phyloP scores from a whole-genome alignment of 2,797 vertebrate genomes.

The Sylvia borin region DNA sequence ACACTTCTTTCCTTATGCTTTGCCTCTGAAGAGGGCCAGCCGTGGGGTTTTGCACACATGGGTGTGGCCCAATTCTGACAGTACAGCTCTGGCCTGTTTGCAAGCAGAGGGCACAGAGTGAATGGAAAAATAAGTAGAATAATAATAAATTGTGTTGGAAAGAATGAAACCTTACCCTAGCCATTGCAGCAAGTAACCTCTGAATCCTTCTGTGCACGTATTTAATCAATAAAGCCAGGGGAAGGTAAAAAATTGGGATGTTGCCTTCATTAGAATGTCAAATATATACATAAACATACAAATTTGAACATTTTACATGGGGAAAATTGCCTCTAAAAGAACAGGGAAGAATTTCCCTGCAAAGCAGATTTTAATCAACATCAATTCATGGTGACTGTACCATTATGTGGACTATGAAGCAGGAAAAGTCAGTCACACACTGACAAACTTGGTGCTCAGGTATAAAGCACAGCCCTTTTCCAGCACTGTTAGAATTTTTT shows the following conservation, averaged over 20 bases:
- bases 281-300: not conserved
- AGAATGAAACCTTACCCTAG: not conserved
- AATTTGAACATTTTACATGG: not conserved
- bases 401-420: not conserved
- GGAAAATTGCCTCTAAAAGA: not conserved
- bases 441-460: not conserved
- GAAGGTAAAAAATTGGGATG: not conserved
- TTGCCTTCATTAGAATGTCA: not conserved
- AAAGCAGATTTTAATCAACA: not conserved
- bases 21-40: not conserved
- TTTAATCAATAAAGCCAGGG: not conserved
- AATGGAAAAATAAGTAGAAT: not conserved
- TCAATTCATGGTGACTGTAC: not conserved
- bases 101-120: not conserved
- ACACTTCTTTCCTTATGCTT: not conserved
- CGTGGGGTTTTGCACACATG: accelerated
- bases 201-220: not conserved
- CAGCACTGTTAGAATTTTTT: not conserved
- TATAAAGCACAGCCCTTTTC: not conserved
- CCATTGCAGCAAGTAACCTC: not conserved
- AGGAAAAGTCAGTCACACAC: not conserved
- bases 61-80: not conserved
- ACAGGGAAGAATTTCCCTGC: not conserved
- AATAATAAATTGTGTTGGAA: not conserved
- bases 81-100: not conserved